A percentile compares a stretch with the other conserved stretches of the same genome.
phyloP scores from a whole-genome alignment of 35 echinoderm and acorn worm species.

The Eucidaris tribuloides region DNA sequence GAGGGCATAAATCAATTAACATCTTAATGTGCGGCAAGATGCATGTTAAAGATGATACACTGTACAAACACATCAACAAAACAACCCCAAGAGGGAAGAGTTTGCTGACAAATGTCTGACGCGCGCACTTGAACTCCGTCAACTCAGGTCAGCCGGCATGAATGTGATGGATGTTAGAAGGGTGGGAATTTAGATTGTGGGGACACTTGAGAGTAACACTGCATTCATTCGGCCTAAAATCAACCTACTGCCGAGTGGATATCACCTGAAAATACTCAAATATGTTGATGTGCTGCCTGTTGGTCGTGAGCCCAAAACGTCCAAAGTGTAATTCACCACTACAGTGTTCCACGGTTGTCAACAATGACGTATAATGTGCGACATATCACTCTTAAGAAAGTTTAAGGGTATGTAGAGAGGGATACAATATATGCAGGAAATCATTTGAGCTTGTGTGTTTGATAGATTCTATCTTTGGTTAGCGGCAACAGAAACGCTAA shows the following conservation, averaged over 20 bases:
- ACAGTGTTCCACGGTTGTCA: background rate
- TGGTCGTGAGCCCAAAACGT: background rate
- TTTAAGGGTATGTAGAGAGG: too few relatives aligned
- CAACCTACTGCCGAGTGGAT: background rate
- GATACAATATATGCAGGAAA: too few relatives aligned
- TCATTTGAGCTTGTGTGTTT: too few relatives aligned
- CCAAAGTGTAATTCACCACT: background rate
- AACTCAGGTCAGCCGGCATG: slow-evolving; percentile 3
- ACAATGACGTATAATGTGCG: background rate
- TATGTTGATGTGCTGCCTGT: background rate
- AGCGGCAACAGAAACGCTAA: too few relatives aligned
- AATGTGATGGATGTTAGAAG: slow-evolving; percentile 9
- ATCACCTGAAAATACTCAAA: too few relatives aligned
- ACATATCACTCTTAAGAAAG: too few relatives aligned
- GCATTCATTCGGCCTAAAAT: background rate
- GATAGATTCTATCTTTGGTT: too few relatives aligned
- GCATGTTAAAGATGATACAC: too few relatives aligned
- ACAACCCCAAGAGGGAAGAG: slow-evolving; percentile 10
- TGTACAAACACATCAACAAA: background rate
- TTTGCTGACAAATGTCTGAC: slow-evolving; percentile 23
- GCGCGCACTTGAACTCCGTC: background rate
- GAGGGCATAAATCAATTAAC: too few relatives aligned
- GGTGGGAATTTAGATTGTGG: background rate
- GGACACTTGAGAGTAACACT: background rate
- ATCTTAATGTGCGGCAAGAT: too few relatives aligned